These are phyloP conservation scores for Geotrypetes seraphini DNA, from an alignment of 2,797 vertebrate genomes.

Conservation along the genomic window DNA sequence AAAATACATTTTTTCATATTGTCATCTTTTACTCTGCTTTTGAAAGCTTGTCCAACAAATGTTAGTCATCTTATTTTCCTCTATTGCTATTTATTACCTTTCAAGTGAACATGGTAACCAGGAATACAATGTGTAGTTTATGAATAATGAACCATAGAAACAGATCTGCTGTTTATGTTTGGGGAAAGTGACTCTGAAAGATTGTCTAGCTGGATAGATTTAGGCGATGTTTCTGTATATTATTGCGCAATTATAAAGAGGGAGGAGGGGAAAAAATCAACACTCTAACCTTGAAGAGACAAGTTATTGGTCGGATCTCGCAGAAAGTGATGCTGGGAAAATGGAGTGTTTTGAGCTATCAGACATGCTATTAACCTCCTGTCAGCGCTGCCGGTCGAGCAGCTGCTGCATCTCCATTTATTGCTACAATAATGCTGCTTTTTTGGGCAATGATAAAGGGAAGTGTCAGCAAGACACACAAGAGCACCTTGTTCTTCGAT, in stretches of 20 bases:
- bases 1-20: no score
- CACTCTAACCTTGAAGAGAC: background rate
- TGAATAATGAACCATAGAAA: no score
- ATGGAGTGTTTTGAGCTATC: background rate
- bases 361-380: background rate
- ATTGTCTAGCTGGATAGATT: no score
- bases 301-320: background rate
- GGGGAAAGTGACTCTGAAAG: no score
- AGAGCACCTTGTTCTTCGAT: background rate
- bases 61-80: no score
- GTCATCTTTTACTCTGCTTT: no score
- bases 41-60: no score
- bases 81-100: no score
- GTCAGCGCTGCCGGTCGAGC: background rate
- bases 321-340: background rate
- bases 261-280: background rate
- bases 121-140: no score
- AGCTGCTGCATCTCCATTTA: background rate
- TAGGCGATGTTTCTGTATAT: background rate
- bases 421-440: background rate
- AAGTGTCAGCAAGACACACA: background rate
- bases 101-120: no score
- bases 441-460: background rate
- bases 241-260: background rate
- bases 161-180: no score